Percentiles rank a stretch among this genome's conserved stretches.
Evolutionary conservation across 2,888 invertebrate genomes (phyloP).

Genomic region (Agriopis leucophaearia): DNA sequence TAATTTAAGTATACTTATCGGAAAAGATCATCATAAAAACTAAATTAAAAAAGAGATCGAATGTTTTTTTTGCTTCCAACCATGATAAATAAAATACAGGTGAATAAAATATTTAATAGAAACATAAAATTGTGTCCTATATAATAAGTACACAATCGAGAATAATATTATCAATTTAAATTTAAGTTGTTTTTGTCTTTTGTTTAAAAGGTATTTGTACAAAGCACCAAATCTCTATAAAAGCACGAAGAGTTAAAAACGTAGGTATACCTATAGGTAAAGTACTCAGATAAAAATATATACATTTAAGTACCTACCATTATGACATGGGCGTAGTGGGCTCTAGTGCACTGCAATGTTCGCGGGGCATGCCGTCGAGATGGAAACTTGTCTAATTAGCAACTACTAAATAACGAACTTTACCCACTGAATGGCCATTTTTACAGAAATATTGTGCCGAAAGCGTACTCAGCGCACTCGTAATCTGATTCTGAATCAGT

Average conservation of each 20-base stretch:
- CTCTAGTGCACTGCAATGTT: conserved; percentile 58
- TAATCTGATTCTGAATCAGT: not conserved
- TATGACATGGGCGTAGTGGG: conserved; percentile 38
- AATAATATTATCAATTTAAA: too few relatives aligned
- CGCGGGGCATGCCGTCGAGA: conserved; percentile 60
- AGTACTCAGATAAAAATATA: not conserved
- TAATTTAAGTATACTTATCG: too few relatives aligned
- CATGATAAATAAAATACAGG: too few relatives aligned
- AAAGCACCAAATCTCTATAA: not conserved
- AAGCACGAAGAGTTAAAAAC: not conserved
- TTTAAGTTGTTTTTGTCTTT: not conserved
- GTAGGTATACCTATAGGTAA: not conserved
- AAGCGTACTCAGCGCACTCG: conserved; percentile 22
- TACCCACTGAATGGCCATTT: conserved; percentile 57
- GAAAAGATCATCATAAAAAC: too few relatives aligned
- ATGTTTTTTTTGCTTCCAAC: not conserved
- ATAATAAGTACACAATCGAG: too few relatives aligned
- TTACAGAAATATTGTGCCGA: conserved; percentile 51
- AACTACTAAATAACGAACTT: conserved; percentile 63
- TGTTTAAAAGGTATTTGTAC: not conserved
- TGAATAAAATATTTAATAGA: too few relatives aligned
- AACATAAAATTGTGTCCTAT: too few relatives aligned
- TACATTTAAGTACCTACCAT: conserved; percentile 12
- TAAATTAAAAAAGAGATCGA: not conserved
- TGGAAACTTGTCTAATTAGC: conserved; percentile 78